These are phyloP conservation scores for Machimus atricapillus DNA, from an alignment of 2,888 invertebrate species.

Conservation along the genomic window DNA sequence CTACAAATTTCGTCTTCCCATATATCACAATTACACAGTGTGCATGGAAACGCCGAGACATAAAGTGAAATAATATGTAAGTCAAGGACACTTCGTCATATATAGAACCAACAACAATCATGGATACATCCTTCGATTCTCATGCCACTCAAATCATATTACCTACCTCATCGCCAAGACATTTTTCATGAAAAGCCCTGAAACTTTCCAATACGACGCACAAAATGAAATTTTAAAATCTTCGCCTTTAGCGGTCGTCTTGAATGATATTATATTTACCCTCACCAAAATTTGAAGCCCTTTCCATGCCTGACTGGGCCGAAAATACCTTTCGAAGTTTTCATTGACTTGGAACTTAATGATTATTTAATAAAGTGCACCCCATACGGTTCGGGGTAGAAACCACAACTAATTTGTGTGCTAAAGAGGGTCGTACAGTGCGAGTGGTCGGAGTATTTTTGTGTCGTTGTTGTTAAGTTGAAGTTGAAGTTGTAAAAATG, in stretches of 20 bases:
- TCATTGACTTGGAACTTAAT: background rate
- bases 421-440: background rate
- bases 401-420: background rate
- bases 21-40: background rate
- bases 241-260: background rate
- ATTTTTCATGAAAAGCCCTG: background rate
- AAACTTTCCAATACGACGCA: background rate
- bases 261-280: background rate
- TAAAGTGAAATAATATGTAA: background rate
- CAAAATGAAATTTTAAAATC: background rate
- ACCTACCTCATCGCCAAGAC: background rate
- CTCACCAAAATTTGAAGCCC: background rate
- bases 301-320: background rate
- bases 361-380: background rate
- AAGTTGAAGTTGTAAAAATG: background rate
- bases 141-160: background rate
- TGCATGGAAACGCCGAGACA: background rate
- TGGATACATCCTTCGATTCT: background rate
- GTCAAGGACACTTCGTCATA: background rate
- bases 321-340: background rate
- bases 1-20: background rate
- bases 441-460: background rate
- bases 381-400: background rate
- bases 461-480: background rate
- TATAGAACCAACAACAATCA: background rate